Conservation (phyloP, 2,797 vertebrate species). For the Melanotaenia trifasciata region DNA sequence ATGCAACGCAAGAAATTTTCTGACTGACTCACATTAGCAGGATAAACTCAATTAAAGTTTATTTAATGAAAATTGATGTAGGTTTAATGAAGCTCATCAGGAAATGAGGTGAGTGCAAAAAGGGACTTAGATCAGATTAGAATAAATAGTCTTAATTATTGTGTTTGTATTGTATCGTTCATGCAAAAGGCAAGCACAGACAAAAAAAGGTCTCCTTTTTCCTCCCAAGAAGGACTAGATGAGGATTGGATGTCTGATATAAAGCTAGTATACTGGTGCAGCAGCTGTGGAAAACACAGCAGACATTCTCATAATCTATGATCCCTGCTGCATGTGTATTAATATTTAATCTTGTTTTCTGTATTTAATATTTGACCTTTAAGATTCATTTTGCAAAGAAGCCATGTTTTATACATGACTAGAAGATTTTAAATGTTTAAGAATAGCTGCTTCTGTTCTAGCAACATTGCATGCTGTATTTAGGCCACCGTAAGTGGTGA, state of each 20-base stretch:
- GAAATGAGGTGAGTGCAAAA: constrained; percentile 19
- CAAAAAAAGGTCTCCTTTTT: too few relatives aligned
- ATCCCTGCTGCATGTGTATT: constrained; percentile 8
- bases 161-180: neutral
- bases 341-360: constrained; percentile 42
- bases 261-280: neutral
- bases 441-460: neutral
- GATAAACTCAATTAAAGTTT: constrained; percentile 11
- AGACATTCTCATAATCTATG: constrained; percentile 17
- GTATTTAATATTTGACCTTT: constrained; percentile 41
- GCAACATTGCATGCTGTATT: neutral
- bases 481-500: constrained; percentile 1
- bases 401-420: neutral
- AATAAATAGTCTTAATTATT: neutral
- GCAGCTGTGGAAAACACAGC: constrained; percentile 3
- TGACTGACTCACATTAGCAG: neutral
- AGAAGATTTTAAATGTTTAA: neutral
- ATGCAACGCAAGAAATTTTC: neutral
- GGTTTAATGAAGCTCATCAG: constrained; percentile 35
- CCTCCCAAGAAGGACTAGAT: neutral
- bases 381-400: constrained; percentile 1
- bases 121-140: neutral
- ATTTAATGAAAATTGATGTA: constrained; percentile 33
- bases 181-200: neutral
- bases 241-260: neutral